Conservation (phyloP, 2,113 vertebrate genomes). For the Antigone vipio region DNA sequence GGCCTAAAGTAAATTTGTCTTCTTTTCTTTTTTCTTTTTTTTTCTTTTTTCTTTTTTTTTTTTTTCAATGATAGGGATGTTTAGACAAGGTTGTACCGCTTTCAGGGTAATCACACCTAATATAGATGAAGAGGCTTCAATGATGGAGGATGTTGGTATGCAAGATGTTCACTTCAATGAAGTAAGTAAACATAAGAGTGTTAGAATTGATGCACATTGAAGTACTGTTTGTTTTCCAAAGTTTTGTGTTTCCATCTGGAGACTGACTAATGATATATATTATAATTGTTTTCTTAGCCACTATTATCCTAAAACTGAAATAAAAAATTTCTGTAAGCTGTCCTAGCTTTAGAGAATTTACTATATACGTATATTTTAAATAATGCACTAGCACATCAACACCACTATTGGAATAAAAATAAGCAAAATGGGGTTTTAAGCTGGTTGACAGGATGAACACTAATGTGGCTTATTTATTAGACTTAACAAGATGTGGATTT, state of each 20-base stretch:
- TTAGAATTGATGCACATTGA: background rate
- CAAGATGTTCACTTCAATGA: slow-evolving; percentile 98
- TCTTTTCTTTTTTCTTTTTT: background rate
- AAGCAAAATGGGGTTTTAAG: background rate
- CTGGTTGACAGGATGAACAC: background rate
- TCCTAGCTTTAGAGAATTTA: background rate
- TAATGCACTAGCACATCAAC: background rate
- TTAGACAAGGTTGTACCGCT: slow-evolving; percentile 93
- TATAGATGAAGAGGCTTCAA: slow-evolving; percentile 97
- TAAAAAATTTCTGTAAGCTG: background rate
- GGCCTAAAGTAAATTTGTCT: background rate
- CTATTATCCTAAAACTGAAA: background rate
- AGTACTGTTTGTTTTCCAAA: background rate
- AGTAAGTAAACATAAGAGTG: slow-evolving; percentile 65
- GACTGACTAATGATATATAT: background rate
- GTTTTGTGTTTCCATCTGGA: background rate
- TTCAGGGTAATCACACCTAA: slow-evolving; percentile 96
- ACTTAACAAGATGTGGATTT: background rate
- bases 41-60: background rate
- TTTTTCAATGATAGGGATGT: slow-evolving; percentile 83
- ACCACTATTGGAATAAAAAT: background rate
- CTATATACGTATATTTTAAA: background rate
- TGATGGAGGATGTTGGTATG: slow-evolving; percentile 99
- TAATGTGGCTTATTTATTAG: background rate
- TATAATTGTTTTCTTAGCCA: background rate